Evolutionary conservation across 1,140 invertebrate genomes (phyloP).

Genomic region (Cephus cinctus): DNA sequence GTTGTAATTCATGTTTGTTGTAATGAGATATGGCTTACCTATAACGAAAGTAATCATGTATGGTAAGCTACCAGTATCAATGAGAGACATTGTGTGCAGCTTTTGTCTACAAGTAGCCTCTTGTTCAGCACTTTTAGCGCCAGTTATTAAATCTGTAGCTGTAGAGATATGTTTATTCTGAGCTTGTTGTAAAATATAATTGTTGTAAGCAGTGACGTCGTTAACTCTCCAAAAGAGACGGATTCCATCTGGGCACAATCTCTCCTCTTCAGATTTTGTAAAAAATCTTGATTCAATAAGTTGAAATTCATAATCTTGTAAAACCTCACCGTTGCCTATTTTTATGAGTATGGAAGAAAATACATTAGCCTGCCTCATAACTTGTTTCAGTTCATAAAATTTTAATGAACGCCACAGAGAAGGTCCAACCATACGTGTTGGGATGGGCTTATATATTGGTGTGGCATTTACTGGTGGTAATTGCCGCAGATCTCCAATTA

Average conservation of each 20-base stretch:
- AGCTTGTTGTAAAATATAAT: constrained; percentile 17
- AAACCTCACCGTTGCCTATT: constrained; percentile 27
- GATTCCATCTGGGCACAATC: constrained; percentile 20
- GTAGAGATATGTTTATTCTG: constrained; percentile 23
- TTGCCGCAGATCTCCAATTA: constrained; percentile 27
- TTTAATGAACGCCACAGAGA: constrained; percentile 20
- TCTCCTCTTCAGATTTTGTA: constrained; percentile 16
- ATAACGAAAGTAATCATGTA: constrained; percentile 29
- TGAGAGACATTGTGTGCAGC: constrained; percentile 33
- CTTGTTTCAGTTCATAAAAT: constrained; percentile 27
- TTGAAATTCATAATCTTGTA: constrained; percentile 16
- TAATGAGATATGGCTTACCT: constrained; percentile 37
- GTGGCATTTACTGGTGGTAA: constrained; percentile 22
- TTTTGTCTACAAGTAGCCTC: constrained; percentile 27
- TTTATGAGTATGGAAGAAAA: constrained; percentile 37
- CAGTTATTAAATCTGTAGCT: constrained; percentile 18
- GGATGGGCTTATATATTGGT: constrained; percentile 14
- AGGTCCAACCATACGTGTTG: constrained; percentile 10
- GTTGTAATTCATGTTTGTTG: constrained; percentile 29
- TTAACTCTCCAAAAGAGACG: constrained; percentile 25
- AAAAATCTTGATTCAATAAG: constrained; percentile 27
- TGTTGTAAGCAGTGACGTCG: constrained; percentile 20
- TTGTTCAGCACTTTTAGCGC: constrained; percentile 8
- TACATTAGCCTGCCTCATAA: constrained; percentile 28
- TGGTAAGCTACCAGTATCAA: constrained; percentile 31